Conservation (phyloP, 2,888 invertebrate species). For the Euzophera pinguis region DNA sequence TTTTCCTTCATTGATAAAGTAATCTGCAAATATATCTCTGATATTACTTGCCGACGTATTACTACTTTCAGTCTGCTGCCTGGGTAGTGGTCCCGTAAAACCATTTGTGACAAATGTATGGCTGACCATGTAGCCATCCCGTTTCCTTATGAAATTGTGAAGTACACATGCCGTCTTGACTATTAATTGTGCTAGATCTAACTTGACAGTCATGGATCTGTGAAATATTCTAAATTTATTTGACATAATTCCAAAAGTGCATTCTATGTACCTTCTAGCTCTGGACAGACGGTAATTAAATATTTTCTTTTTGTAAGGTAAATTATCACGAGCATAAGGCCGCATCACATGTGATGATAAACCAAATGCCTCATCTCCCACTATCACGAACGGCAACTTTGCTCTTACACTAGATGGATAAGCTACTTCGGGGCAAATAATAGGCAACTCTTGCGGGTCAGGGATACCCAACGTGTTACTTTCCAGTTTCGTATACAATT, state of each 20-base stretch:
- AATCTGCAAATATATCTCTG: no score
- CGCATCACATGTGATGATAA: constrained; percentile 20
- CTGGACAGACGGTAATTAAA: neutral
- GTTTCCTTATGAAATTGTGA: neutral
- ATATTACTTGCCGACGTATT: no score
- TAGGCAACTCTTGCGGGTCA: no score
- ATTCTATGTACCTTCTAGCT: neutral
- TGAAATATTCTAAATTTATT: neutral
- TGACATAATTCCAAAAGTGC: neutral
- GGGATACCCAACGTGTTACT: no score
- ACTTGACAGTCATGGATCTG: neutral
- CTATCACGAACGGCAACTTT: constrained; percentile 19
- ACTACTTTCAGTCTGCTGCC: no score
- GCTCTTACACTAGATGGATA: no score
- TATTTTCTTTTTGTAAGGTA: neutral
- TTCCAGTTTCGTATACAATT: no score
- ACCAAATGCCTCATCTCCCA: constrained; percentile 24
- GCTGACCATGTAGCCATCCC: no score
- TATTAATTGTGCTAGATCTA: neutral
- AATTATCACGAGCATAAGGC: constrained; percentile 12
- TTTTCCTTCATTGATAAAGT: no score
- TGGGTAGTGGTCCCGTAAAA: no score
- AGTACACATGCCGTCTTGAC: neutral
- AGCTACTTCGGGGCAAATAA: no score
- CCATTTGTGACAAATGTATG: no score